Conservation (phyloP, 2,888 invertebrate genomes). For the Microdon myrmicae region DNA sequence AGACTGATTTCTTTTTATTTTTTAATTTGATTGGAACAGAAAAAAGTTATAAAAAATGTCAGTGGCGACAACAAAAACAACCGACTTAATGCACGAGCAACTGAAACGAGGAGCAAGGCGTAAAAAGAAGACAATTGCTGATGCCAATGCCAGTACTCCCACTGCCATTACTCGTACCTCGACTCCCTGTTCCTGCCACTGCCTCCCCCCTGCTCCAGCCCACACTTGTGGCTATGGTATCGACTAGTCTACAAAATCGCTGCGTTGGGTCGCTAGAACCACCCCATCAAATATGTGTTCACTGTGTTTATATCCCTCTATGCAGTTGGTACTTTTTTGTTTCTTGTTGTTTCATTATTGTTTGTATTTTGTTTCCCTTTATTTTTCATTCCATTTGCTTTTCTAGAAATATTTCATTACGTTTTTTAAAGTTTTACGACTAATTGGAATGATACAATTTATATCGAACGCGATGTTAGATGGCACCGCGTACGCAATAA, state of each 20-base stretch:
- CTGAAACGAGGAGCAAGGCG: constrained; percentile 30
- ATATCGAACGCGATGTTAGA: constrained; percentile 40
- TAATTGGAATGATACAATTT: constrained; percentile 53
- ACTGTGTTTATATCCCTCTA: constrained; percentile 31
- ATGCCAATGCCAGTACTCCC: too few relatives aligned
- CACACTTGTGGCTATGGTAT: too few relatives aligned
- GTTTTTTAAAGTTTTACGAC: constrained; percentile 52
- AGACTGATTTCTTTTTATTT: constrained; percentile 52
- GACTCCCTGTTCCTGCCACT: too few relatives aligned
- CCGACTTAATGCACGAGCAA: constrained; percentile 18
- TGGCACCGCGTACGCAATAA: constrained; percentile 27
- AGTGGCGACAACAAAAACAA: constrained; percentile 45
- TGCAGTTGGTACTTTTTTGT: too few relatives aligned
- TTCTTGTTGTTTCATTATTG: too few relatives aligned
- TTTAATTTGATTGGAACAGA: constrained; percentile 58
- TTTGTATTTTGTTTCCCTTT: too few relatives aligned
- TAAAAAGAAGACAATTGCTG: constrained; percentile 46
- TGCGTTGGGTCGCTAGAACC: constrained; percentile 13
- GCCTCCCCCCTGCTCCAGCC: too few relatives aligned
- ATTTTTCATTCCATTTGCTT: constrained; percentile 23
- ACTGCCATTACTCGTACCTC: too few relatives aligned
- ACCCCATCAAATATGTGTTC: constrained; percentile 26
- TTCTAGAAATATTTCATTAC: constrained; percentile 45
- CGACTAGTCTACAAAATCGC: too few relatives aligned
- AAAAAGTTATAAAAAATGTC: constrained; percentile 39